Evolutionary conservation across 2,888 invertebrate species (phyloP).

Genomic region (Labia minor): DNA sequence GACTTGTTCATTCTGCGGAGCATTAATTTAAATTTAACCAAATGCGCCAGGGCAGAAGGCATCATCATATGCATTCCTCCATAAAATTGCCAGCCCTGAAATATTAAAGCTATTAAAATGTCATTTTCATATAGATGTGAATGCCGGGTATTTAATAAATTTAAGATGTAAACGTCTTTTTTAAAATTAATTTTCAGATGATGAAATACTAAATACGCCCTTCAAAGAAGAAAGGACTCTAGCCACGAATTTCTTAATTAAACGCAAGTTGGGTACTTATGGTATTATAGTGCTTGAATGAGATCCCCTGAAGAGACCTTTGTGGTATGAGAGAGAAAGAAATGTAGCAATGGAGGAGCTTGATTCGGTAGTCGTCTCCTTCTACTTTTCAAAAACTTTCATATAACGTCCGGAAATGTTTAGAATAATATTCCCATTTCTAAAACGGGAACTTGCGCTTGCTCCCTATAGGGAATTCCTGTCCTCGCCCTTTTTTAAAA

Average conservation of each 20-base stretch:
- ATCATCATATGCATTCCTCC: not conserved
- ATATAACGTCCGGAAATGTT: constrained; percentile 7
- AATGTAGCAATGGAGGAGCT: not conserved
- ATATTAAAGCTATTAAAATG: constrained; percentile 13
- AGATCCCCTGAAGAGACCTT: not conserved
- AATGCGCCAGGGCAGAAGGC: not conserved
- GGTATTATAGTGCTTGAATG: not conserved
- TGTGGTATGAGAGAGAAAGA: not conserved
- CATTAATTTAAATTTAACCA: not conserved
- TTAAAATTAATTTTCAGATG: not conserved
- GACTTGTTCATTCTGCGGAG: constrained; percentile 7
- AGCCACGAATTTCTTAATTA: constrained; percentile 3
- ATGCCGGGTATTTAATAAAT: constrained; percentile 5
- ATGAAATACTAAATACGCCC: not conserved
- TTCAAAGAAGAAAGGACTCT: not conserved
- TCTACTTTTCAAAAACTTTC: not conserved
- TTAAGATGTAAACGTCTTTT: constrained; percentile 7
- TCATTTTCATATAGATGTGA: constrained; percentile 5
- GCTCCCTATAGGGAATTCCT: constrained; percentile 7
- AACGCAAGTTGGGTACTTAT: not conserved
- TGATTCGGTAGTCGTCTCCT: not conserved
- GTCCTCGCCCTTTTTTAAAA: not conserved
- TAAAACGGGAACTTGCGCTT: constrained; percentile 1
- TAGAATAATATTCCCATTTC: constrained; percentile 13
- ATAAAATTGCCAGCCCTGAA: constrained; percentile 1